phyloP scores from a whole-genome alignment of 23 tunicate genomes.

The Halocynthia roretzi region DNA sequence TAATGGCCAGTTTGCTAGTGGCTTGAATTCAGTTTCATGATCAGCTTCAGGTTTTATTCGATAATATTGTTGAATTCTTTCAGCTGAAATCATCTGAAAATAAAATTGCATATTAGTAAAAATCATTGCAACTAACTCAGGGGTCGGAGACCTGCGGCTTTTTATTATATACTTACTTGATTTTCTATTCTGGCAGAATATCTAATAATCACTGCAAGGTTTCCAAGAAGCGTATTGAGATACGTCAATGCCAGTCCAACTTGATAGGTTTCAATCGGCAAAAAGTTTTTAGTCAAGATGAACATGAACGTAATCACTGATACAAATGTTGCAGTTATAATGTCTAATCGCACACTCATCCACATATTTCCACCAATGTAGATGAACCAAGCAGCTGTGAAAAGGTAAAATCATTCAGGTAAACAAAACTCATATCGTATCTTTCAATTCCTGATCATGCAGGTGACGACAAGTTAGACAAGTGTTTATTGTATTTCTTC shows the following conservation, averaged over 20 bases:
- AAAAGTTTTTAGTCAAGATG: slow-evolving; percentile 12
- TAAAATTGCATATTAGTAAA: too few relatives aligned
- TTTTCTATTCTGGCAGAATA: slow-evolving; percentile 84
- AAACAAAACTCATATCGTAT: too few relatives aligned
- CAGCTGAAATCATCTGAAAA: slow-evolving; percentile 24
- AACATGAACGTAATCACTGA: slow-evolving; percentile 5
- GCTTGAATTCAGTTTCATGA: slow-evolving; percentile 7
- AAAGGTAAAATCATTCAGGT: too few relatives aligned
- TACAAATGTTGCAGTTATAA: slow-evolving; percentile 45
- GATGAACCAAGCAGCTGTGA: slow-evolving; percentile 40
- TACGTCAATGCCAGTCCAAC: slow-evolving; percentile 77
- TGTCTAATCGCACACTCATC: slow-evolving; percentile 73
- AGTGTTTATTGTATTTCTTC: too few relatives aligned
- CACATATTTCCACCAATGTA: slow-evolving; percentile 54
- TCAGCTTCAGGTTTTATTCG: slow-evolving; percentile 20
- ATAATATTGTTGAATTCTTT: slow-evolving; percentile 28
- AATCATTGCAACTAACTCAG: too few relatives aligned
- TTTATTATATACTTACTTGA: too few relatives aligned
- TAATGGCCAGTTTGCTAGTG: slow-evolving; percentile 9
- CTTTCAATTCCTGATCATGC: too few relatives aligned
- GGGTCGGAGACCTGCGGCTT: too few relatives aligned
- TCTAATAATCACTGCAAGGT: slow-evolving; percentile 78
- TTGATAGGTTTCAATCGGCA: slow-evolving; percentile 28
- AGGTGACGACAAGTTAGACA: too few relatives aligned
- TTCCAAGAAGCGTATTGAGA: slow-evolving; percentile 28